These are phyloP conservation scores for Lophura nycthemera DNA, from an alignment of 2,113 vertebrate species.

Conservation along the genomic window DNA sequence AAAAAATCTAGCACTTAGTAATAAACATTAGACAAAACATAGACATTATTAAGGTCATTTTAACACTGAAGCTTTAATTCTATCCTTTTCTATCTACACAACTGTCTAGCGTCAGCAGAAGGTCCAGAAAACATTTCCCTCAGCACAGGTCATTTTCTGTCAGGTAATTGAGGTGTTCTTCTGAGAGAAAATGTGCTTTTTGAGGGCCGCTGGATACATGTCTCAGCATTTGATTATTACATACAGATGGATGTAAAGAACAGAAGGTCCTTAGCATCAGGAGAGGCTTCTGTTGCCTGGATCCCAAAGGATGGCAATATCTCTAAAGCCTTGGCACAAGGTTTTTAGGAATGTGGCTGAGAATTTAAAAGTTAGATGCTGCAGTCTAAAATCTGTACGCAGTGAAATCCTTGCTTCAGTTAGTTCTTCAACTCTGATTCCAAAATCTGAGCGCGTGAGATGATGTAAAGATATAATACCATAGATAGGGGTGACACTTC, in stretches of 20 bases:
- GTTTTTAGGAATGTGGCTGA: not conserved
- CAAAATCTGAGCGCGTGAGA: not conserved
- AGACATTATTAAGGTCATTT: not conserved
- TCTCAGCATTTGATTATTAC: not conserved
- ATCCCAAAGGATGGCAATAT: not conserved
- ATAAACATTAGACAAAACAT: too few relatives aligned
- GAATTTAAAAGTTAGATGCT: not conserved
- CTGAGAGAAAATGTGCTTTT: not conserved
- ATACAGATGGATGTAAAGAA: not conserved
- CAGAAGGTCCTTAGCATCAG: not conserved
- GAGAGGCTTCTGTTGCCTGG: not conserved
- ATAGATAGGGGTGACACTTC: too few relatives aligned
- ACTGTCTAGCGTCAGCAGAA: not conserved
- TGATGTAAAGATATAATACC: not conserved
- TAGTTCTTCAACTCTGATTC: not conserved
- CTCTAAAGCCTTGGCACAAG: not conserved
- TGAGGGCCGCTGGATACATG: not conserved
- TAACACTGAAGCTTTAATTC: not conserved
- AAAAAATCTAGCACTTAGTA: not conserved
- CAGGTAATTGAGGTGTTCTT: not conserved
- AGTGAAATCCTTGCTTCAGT: not conserved
- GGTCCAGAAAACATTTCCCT: not conserved
- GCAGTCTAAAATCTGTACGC: not conserved
- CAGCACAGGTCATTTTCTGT: not conserved
- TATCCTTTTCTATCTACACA: not conserved